Conservation (phyloP, 2,113 vertebrate genomes). For the Donacobius atricapilla region DNA sequence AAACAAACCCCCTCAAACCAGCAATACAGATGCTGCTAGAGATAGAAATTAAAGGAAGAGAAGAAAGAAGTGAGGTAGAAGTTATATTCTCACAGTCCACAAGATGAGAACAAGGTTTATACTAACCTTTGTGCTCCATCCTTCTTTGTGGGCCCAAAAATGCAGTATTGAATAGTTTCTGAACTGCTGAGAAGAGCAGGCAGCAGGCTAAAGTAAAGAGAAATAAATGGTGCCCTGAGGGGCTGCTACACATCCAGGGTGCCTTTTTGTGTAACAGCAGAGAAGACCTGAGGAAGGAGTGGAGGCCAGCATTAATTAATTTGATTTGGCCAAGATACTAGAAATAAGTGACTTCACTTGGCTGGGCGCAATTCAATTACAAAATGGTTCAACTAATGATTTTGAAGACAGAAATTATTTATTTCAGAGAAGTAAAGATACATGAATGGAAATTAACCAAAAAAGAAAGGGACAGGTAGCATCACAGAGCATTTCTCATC, state of each 20-base stretch:
- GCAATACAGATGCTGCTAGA: neutral
- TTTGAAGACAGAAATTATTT: neutral
- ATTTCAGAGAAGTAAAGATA: neutral
- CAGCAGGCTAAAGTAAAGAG: neutral
- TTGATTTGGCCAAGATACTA: neutral
- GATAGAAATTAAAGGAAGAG: neutral
- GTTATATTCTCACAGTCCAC: neutral
- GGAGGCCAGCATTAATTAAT: constrained; percentile 15
- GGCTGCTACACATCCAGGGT: neutral
- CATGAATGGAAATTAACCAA: neutral
- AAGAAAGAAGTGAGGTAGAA: neutral
- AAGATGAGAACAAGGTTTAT: neutral
- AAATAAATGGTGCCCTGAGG: neutral
- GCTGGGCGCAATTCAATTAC: neutral
- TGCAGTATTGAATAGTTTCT: neutral
- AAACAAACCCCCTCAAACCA: neutral
- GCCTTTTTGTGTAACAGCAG: neutral
- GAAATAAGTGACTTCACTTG: constrained; percentile 21
- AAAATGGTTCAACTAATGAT: neutral
- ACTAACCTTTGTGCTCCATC: neutral
- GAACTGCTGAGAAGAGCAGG: neutral
- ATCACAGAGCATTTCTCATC: neutral
- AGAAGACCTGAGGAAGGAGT: constrained; percentile 1
- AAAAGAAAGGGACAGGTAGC: neutral
- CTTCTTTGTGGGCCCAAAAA: neutral